Base-by-base conservation (phyloP, 2,797 vertebrate genomes). In the Dipus sagitta region DNA sequence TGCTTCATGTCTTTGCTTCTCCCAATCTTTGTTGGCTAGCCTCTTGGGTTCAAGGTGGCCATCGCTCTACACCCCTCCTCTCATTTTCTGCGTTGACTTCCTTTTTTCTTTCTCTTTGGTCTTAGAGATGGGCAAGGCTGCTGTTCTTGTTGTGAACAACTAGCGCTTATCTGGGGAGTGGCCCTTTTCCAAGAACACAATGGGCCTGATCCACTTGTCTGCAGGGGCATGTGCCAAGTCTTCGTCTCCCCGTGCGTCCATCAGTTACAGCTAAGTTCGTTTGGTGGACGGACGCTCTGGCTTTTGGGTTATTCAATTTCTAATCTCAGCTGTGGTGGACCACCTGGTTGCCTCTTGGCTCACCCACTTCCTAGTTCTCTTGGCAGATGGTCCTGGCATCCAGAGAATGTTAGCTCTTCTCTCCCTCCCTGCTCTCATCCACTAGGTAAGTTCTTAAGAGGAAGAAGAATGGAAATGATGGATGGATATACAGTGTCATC, bases 251-350 rank as follows among this genome's bases (percentile, higher is more conserved):
- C 74, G 20, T 60, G 67, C 89, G 90, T 58, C 65, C 74, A 6
- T 92, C 78, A 58, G 89, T 47, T 67, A 47, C 78, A 94, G 82
- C 67, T 60, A 87, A 89, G 68, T 23, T 32, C 3, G 85, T 76
- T 85, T 70, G 86, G 75, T 2, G 74, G 67, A 47, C 42, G 42
- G 42, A 6, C 65, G 67, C 60, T 30, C 78, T 30, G 10, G 71
- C 60, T 75, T 82, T 91, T 75, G 78, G 94, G 81, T 82, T 82
- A 75, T 79, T 92, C 78, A 68, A 58, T 91, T 89, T 78, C 70
- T 65, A 13, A 24, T 93, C 62, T 92, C 28, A 76, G 52, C 18
- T 70, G 58, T 82, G 34, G 13, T 65, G 79, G 94, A 68, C 90
- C 80, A 84, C 76, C 92, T 93, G 82, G 58, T 42, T 23, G 38